Conservation (phyloP, 2,888 invertebrate genomes). For the Patella ulyssiponensis region DNA sequence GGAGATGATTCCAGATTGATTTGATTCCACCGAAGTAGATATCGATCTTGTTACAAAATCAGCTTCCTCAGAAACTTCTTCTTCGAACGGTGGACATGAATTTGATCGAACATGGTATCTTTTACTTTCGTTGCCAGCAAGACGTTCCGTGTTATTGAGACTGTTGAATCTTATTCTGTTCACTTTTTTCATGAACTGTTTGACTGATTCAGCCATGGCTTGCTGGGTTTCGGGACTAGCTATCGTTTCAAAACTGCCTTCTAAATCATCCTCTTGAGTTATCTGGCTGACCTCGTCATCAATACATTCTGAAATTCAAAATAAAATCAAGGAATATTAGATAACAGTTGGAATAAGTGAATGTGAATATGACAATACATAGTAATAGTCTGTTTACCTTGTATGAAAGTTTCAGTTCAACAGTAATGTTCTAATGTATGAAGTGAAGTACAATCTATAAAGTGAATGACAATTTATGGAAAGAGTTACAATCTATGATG, state of each 20-base stretch:
- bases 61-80: slow-evolving; percentile 32
- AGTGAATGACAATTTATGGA: too few species aligned
- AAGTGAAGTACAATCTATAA: too few species aligned
- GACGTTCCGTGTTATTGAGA: slow-evolving; percentile 38
- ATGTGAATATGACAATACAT: too few species aligned
- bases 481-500: too few species aligned
- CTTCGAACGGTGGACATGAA: slow-evolving; percentile 34
- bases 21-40: slow-evolving; percentile 22
- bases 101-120: slow-evolving; percentile 24
- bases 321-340: too few species aligned
- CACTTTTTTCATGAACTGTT: slow-evolving; percentile 65
- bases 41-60: slow-evolving; percentile 25
- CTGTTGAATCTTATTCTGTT: slow-evolving; percentile 67
- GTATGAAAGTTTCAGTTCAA: too few species aligned
- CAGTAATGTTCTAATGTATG: too few species aligned
- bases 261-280: slow-evolving; percentile 31
- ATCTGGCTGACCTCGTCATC: slow-evolving; percentile 57
- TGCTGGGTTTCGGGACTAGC: slow-evolving; percentile 29
- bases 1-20: neutral
- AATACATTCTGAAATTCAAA: slow-evolving; percentile 37
- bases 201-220: slow-evolving; percentile 65
- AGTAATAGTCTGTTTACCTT: too few species aligned
- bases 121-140: neutral
- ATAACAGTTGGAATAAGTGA: too few species aligned
- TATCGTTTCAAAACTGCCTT: slow-evolving; percentile 14